phyloP scores from a whole-genome alignment of 2,113 vertebrate genomes.

The Bagarius yarrelli region DNA sequence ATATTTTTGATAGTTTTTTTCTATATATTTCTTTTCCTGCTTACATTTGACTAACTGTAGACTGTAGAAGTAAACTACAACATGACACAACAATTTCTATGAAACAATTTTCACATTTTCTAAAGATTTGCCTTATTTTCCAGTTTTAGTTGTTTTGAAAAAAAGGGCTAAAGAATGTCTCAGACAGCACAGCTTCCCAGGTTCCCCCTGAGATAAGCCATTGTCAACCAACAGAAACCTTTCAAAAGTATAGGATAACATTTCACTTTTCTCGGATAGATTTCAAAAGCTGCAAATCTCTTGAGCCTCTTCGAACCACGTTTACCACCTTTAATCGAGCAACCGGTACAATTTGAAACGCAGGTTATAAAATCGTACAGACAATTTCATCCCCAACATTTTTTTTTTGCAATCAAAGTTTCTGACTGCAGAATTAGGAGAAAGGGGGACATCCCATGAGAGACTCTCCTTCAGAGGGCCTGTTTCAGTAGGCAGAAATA shows the following conservation, averaged over 20 bases:
- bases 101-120: slow-evolving; percentile 63
- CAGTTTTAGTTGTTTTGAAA: slow-evolving; percentile 61
- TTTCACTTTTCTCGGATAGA: slow-evolving; percentile 70
- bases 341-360: not conserved
- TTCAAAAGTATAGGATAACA: slow-evolving; percentile 58
- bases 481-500: not conserved
- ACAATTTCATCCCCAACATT: not conserved
- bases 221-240: slow-evolving; percentile 55
- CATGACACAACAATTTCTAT: slow-evolving; percentile 60
- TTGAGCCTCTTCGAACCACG: slow-evolving; percentile 9
- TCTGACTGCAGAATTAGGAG: not conserved
- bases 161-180: slow-evolving; percentile 64
- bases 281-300: slow-evolving; percentile 47
- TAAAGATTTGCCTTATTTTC: slow-evolving; percentile 64
- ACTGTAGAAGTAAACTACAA: slow-evolving; percentile 60
- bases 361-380: not conserved
- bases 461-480: not conserved
- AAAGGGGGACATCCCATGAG: slow-evolving; percentile 18
- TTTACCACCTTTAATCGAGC: slow-evolving; percentile 30
- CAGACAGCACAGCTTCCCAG: slow-evolving; percentile 69
- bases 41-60: slow-evolving; percentile 66
- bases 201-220: slow-evolving; percentile 62
- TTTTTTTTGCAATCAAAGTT: no score
- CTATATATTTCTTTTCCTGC: slow-evolving; percentile 44
- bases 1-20: slow-evolving; percentile 27